These are phyloP conservation scores for Dryas iulia DNA, from an alignment of 1,140 invertebrate species.

Conservation along the genomic window DNA sequence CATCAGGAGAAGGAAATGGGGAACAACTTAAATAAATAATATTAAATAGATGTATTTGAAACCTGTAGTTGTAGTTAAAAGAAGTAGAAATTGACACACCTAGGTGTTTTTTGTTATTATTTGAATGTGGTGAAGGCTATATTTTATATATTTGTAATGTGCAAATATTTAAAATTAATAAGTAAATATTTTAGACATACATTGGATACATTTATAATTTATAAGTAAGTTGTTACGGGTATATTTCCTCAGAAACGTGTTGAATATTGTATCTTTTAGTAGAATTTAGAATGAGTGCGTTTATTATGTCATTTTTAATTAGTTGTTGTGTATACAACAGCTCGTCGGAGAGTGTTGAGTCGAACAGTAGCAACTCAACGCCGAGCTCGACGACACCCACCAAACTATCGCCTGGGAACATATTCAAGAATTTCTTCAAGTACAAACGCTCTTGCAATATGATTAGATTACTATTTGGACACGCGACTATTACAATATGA, in stretches of 20 bases:
- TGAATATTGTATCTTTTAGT: background rate
- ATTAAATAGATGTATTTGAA: too few species aligned
- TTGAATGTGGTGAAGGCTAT: too few species aligned
- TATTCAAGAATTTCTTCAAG: conserved; percentile 98
- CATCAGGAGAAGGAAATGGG: too few species aligned
- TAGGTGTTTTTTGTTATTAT: too few species aligned
- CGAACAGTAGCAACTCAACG: conserved; percentile 76
- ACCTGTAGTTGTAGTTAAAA: too few species aligned
- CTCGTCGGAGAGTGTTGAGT: conserved; percentile 68
- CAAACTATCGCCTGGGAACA: conserved; percentile 91
- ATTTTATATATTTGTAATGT: too few species aligned
- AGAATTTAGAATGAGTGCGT: background rate
- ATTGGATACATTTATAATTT: too few species aligned
- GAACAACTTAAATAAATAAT: too few species aligned
- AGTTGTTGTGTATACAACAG: conserved; percentile 46
- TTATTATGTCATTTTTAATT: conserved; percentile 8
- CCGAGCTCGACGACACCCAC: conserved; percentile 81
- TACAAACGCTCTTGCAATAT: conserved; percentile 78
- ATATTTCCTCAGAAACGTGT: background rate
- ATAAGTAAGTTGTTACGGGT: too few species aligned
- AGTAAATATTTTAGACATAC: too few species aligned
- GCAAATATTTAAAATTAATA: too few species aligned
- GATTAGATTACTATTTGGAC: conserved; percentile 42
- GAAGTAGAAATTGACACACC: too few species aligned
- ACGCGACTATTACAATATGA: conserved; percentile 23